These are phyloP conservation scores for Lontra canadensis DNA, from an alignment of 2,113 vertebrate species.

Conservation along the genomic window DNA sequence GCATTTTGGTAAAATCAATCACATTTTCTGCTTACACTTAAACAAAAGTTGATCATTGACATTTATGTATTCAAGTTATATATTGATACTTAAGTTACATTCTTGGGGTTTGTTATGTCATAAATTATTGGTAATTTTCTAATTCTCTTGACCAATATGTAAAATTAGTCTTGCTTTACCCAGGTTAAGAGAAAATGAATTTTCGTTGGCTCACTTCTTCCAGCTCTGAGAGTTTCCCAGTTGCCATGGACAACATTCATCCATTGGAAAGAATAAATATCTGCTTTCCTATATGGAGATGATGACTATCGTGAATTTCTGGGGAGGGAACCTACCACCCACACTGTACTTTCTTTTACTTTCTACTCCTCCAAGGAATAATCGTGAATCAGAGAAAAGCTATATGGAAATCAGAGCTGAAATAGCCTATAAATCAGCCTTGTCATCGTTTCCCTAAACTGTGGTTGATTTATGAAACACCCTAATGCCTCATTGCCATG, in stretches of 20 bases:
- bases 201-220: conserved; percentile 79
- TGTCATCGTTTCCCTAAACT: conserved; percentile 68
- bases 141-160: background rate
- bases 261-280: conserved; percentile 57
- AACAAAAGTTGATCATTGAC: background rate
- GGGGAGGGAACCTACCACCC: conserved; percentile 69
- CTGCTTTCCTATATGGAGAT: conserved; percentile 63
- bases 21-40: background rate
- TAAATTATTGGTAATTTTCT: background rate
- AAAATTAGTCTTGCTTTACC: conserved; percentile 5
- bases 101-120: background rate
- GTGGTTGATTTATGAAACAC: conserved; percentile 72
- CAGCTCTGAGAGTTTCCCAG: conserved; percentile 58
- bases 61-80: background rate
- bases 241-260: conserved; percentile 68
- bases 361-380: conserved; percentile 73
- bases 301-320: conserved; percentile 72
- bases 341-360: conserved; percentile 66
- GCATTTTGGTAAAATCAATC: background rate
- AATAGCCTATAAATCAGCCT: conserved; percentile 71
- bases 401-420: conserved; percentile 70
- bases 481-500: conserved; percentile 1
- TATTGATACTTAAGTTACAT: background rate
- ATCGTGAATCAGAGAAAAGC: conserved; percentile 73
- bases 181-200: conserved; percentile 69